phyloP scores from a whole-genome alignment of 2,888 invertebrate species.

The Diaphora mendica region DNA sequence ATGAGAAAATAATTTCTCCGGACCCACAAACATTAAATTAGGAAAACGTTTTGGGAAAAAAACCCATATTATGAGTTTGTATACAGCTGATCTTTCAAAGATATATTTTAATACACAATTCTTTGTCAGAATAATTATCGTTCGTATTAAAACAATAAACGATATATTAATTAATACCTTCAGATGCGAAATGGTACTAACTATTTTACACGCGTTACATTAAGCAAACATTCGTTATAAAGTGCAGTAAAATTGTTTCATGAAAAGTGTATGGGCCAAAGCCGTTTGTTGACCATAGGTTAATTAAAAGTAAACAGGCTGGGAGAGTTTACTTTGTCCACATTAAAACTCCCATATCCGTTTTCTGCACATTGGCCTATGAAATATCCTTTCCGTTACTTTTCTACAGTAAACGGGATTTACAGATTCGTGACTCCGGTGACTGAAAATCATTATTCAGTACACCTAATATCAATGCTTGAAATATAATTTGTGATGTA shows the following conservation, averaged over 20 bases:
- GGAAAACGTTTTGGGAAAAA: too few relatives aligned
- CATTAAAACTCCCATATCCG: conserved; percentile 61
- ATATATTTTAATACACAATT: background rate
- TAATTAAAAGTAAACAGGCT: conserved; percentile 83
- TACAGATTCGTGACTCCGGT: conserved; percentile 21
- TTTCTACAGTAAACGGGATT: conserved; percentile 33
- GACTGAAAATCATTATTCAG: too few relatives aligned
- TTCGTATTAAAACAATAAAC: conserved; percentile 41
- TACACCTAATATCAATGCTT: too few relatives aligned
- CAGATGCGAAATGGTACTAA: conserved; percentile 39
- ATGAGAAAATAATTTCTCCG: too few relatives aligned
- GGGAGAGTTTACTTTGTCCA: conserved; percentile 73
- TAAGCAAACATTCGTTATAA: conserved; percentile 64
- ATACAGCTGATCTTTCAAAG: background rate
- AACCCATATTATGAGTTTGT: background rate
- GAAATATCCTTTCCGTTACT: conserved; percentile 39
- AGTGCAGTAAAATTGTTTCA: conserved; percentile 78
- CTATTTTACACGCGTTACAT: conserved; percentile 52
- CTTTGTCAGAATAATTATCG: conserved; percentile 28
- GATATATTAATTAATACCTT: conserved; percentile 46
- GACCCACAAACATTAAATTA: too few relatives aligned
- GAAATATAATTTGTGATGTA: too few relatives aligned
- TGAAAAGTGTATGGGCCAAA: conserved; percentile 78
- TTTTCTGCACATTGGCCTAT: conserved; percentile 47
- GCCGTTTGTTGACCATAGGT: conserved; percentile 77